Evolutionary conservation across 2,888 invertebrate species (phyloP), one percentile per base, ranked within the genome.

Genomic region (Polyommatus iphigenia): DNA sequence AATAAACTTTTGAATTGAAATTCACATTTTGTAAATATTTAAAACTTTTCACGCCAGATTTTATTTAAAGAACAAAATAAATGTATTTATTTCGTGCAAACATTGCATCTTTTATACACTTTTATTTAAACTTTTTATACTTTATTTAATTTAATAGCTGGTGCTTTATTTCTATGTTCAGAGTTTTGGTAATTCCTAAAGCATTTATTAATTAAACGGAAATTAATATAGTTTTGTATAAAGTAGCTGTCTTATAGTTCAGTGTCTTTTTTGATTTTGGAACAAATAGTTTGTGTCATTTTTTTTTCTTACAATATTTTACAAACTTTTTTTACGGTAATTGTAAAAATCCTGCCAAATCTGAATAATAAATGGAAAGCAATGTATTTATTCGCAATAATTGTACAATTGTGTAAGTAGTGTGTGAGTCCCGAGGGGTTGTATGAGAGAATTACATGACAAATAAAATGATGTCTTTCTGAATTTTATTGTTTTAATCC

Each of bases 321-420:
- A 72, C 41, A n/a, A 36, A 72, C n/a, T 73, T 73, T 54, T 41
- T 73, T 73, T 73, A 73, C 73, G 46, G 46, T 73, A 73, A 24
- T 73, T 73, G 46, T 73, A 73, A 73, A 73, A 46, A 73, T 73
- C 73, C 73, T 73, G 73, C 73, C 73, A 73, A 67, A 67, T 67
- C 67, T 67, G 67, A 67, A 67, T 62, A 24, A 62, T 62, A 24
- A 62, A 62, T 62, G 62, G 62, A 62, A 62, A 90, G 87, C 89
- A 90, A 91, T 91, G 89, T 92, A 91, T 91, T 91, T 91, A 91
- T 90, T 91, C 89, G 90, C 90, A 91, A 91, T 90, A 91, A 91
- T 80, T 93, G 92, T 92, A 93, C 90, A 93, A 87, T 85, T 83
- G 86, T 89, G 88, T 89, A 88, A 86, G 77, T 85, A 85, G 84